Percentiles rank a stretch among this genome's conserved stretches.
Evolutionary conservation across 1,140 invertebrate species (phyloP).

Genomic region (Proales similis): DNA sequence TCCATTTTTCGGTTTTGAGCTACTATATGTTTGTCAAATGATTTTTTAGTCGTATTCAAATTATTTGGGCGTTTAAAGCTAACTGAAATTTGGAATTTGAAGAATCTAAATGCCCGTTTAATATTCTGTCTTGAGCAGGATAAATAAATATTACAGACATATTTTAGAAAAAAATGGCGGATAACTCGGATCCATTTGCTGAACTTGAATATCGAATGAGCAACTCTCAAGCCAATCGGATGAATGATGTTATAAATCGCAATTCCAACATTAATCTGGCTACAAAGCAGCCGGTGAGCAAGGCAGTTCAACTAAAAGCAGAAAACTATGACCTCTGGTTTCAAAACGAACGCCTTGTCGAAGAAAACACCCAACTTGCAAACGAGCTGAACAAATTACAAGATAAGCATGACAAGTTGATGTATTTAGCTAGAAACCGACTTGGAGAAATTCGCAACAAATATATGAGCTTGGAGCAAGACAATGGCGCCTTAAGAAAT

Average conservation of each 20-base stretch:
- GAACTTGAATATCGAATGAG: conserved; percentile 31
- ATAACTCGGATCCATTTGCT: conserved; percentile 31
- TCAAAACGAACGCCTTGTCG: conserved; percentile 28
- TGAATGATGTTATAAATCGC: conserved; percentile 28
- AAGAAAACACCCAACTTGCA: conserved; percentile 15
- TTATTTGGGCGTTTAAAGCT: no score
- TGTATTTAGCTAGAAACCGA: conserved; percentile 28
- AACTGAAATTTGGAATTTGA: no score
- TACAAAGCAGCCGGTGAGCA: conserved; percentile 11
- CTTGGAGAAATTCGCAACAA: conserved; percentile 33
- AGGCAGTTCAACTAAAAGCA: conserved; percentile 34
- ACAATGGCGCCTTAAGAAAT: conserved; percentile 25
- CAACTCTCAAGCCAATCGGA: not conserved
- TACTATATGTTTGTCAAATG: no score
- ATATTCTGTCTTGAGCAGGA: no score
- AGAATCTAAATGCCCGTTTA: no score
- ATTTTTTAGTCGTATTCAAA: no score
- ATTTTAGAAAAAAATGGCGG: conserved; percentile 25
- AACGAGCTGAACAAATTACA: conserved; percentile 23
- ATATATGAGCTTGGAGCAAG: conserved; percentile 31
- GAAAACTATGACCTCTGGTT: conserved; percentile 38
- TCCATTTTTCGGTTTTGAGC: no score
- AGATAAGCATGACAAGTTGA: conserved; percentile 35
- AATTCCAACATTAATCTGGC: conserved; percentile 25
- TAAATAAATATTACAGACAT: no score